Evolutionary conservation across 1,140 invertebrate species (phyloP).

Genomic region (Monomorium pharaonis): DNA sequence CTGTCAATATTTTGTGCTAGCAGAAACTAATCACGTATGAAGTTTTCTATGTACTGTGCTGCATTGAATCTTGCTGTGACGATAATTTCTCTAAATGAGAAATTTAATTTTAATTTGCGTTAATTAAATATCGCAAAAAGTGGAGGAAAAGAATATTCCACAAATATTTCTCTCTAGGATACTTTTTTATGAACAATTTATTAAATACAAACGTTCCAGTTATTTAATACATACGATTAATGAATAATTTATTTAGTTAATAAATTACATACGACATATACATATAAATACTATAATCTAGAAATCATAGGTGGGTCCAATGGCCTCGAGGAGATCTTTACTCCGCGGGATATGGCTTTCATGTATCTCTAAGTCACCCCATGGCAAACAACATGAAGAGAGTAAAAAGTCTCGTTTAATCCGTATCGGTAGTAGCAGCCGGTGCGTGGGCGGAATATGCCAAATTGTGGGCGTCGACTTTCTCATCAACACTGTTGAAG

Average conservation of each 20-base stretch:
- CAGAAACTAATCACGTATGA: conserved; percentile 66
- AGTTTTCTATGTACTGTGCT: conserved; percentile 61
- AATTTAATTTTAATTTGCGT: conserved; percentile 40
- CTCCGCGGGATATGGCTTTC: conserved; percentile 61
- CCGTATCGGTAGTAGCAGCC: conserved; percentile 42
- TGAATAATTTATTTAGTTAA: conserved; percentile 73
- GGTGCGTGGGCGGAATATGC: conserved; percentile 86
- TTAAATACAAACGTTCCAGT: conserved; percentile 72
- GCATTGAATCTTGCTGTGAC: background rate
- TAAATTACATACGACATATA: conserved; percentile 75
- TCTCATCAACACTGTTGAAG: conserved; percentile 85
- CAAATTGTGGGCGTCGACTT: conserved; percentile 86
- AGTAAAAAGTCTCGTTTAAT: conserved; percentile 23
- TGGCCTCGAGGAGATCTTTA: conserved; percentile 23
- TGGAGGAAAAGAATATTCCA: background rate
- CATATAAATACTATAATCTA: conserved; percentile 80
- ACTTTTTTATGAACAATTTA: conserved; percentile 77
- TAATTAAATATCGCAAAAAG: background rate
- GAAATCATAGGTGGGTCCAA: conserved; percentile 74
- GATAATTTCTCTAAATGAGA: conserved; percentile 62
- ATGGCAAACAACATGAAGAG: background rate
- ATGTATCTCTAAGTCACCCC: background rate
- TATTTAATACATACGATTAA: conserved; percentile 18
- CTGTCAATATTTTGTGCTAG: conserved; percentile 51
- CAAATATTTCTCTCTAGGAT: background rate